A percentile compares a stretch with the other conserved stretches of the same genome.
Conservation (phyloP, 2,888 invertebrate species). For the Heliconius hortense region DNA sequence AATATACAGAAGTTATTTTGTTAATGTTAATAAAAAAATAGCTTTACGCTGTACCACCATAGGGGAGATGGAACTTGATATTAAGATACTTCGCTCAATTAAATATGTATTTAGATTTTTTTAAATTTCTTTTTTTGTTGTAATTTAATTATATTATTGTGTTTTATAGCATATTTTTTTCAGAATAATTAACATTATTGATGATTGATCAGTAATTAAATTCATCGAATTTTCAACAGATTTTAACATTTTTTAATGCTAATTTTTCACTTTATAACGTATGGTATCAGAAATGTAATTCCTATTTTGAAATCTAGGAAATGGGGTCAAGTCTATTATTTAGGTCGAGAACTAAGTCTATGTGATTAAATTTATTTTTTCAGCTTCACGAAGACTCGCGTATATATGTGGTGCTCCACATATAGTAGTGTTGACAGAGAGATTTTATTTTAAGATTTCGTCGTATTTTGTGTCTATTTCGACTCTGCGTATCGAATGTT, state of each 20-base stretch:
- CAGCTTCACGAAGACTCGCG: not conserved
- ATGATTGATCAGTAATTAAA: too few relatives aligned
- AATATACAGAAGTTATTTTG: too few relatives aligned
- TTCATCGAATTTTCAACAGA: not conserved
- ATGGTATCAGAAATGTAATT: not conserved
- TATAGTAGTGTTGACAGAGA: not conserved
- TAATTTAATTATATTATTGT: too few relatives aligned
- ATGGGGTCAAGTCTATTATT: not conserved
- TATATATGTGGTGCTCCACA: not conserved
- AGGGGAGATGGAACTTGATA: too few relatives aligned
- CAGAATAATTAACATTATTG: too few relatives aligned
- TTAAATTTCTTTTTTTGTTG: too few relatives aligned
- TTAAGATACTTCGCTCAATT: too few relatives aligned
- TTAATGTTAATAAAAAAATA: too few relatives aligned
- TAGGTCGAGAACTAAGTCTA: not conserved
- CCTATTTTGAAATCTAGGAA: not conserved
- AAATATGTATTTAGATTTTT: too few relatives aligned
- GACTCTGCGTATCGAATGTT: not conserved
- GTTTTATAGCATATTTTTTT: too few relatives aligned
- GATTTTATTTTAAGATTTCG: not conserved
- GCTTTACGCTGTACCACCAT: too few relatives aligned
- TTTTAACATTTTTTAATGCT: not conserved
- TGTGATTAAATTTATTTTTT: not conserved
- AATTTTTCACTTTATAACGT: not conserved
- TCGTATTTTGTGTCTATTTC: too few relatives aligned